These are phyloP conservation scores for Harpegnathos saltator DNA, from an alignment of 1,140 invertebrate genomes.

Conservation along the genomic window DNA sequence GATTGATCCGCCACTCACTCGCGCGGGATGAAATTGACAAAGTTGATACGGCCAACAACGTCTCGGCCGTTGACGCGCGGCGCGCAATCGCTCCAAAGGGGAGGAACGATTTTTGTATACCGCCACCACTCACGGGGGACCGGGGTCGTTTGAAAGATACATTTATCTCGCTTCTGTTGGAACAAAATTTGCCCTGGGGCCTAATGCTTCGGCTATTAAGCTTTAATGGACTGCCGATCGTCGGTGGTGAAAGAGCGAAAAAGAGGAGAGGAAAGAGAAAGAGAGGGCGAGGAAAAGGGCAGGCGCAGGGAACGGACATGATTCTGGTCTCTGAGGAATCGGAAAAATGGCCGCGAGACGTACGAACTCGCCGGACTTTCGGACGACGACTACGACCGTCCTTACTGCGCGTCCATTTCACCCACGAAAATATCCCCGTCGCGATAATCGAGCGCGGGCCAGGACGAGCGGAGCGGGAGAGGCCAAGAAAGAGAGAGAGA, in stretches of 20 bases:
- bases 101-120: constrained; percentile 39
- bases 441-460: constrained; percentile 40
- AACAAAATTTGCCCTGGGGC: constrained; percentile 82
- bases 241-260: constrained; percentile 29
- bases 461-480: neutral
- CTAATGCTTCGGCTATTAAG: constrained; percentile 82
- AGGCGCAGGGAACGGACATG: constrained; percentile 19
- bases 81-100: constrained; percentile 14
- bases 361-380: constrained; percentile 13
- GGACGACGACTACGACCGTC: constrained; percentile 21
- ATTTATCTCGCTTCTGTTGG: constrained; percentile 80
- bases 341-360: constrained; percentile 63
- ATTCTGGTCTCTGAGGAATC: constrained; percentile 65
- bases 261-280: constrained; percentile 7
- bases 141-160: constrained; percentile 73
- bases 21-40: neutral
- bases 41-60: neutral
- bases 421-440: constrained; percentile 22
- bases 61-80: neutral
- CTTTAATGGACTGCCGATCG: constrained; percentile 79
- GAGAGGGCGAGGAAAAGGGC: constrained; percentile 1
- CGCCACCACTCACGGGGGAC: constrained; percentile 48
- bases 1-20: neutral
- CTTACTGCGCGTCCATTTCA: constrained; percentile 5
- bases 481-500: no score